Evolutionary conservation across 2,113 vertebrate genomes (phyloP).

Genomic region (Odontophorus gujanensis): DNA sequence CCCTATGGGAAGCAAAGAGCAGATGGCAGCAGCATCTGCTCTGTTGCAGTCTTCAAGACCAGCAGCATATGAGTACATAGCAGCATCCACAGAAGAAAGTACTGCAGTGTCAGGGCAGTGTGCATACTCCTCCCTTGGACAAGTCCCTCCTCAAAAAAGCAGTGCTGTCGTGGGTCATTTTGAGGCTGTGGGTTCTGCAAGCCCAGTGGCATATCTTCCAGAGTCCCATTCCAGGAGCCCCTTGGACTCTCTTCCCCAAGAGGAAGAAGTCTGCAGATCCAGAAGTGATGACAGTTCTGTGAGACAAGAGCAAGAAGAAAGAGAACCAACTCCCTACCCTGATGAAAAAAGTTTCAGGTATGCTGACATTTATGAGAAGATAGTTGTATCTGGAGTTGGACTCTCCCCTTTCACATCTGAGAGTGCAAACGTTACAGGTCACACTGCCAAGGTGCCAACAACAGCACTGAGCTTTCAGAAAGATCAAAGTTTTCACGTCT

Average conservation of each 20-base stretch:
- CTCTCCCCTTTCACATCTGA: conserved; percentile 50
- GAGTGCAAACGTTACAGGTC: conserved; percentile 45
- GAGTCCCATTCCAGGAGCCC: not conserved
- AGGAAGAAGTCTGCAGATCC: conserved; percentile 57
- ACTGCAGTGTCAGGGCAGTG: not conserved
- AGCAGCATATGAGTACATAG: not conserved
- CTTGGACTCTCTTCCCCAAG: conserved; percentile 10
- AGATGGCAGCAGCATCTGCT: not conserved
- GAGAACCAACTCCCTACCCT: conserved; percentile 94
- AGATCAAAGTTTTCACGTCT: conserved; percentile 62
- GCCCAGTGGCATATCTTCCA: conserved; percentile 60
- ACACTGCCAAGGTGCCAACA: conserved; percentile 40
- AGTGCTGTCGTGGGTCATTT: not conserved
- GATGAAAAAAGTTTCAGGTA: conserved; percentile 93
- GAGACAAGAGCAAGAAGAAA: conserved; percentile 83
- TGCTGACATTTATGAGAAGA: conserved; percentile 89
- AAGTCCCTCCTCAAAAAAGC: not conserved
- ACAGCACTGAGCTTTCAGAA: conserved; percentile 34
- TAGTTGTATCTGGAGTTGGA: conserved; percentile 72
- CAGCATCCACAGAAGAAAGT: not conserved
- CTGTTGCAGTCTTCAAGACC: not conserved
- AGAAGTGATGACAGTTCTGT: conserved; percentile 64
- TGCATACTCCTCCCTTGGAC: not conserved
- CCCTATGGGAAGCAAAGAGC: not conserved
- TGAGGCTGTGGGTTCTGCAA: conserved; percentile 68